Evolutionary conservation across 2,888 invertebrate genomes (phyloP), one percentile per base, ranked within the genome.

Genomic region (Lordiphosa andalusiaca): DNA sequence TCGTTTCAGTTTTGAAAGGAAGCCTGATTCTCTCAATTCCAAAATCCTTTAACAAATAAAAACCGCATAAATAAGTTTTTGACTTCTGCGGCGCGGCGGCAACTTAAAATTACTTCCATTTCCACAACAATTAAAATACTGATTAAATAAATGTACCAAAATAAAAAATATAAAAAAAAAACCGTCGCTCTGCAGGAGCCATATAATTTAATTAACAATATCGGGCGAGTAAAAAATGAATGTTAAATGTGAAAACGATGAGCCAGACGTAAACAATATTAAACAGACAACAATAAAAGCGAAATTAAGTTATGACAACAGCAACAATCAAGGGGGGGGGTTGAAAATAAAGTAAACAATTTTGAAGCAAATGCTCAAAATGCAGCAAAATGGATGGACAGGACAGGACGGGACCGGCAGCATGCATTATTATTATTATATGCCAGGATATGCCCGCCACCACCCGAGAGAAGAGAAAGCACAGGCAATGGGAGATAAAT

Each of bases 401-500:
- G 36, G 57, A 9, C 13, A 7, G 23, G 62, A 10, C n/a, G 16
- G 36, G 57, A 9, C 13, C 58, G 9, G 30, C 67, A 71, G 61
- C 59, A 71, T 77, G 78, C 19, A 78, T 77, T 71, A 77, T 76
- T 71, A 77, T 76, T 61, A 62, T 71, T 66, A 64, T 39, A 44
- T 42, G 49, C n/a, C 38, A 13, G 10, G 16, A n/a, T 10, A n/a
- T 10, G 13, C 41, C 30, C 4, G 13, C 41, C 30, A 41, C 54
- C 48, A 21, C 6, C 19, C 52, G 19, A n/a, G n/a, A n/a, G n/a
- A 41, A 53, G 59, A 55, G 12, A 12, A 21, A 19, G 40, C 16
- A 25, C 37, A 21, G 53, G 72, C 78, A 83, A 57, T 77, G 82
- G 71, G 82, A 82, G 85, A 85, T 85, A 85, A 85, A 82, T 86